phyloP scores from a whole-genome alignment of 2,113 vertebrate species.

The Merops nubicus region DNA sequence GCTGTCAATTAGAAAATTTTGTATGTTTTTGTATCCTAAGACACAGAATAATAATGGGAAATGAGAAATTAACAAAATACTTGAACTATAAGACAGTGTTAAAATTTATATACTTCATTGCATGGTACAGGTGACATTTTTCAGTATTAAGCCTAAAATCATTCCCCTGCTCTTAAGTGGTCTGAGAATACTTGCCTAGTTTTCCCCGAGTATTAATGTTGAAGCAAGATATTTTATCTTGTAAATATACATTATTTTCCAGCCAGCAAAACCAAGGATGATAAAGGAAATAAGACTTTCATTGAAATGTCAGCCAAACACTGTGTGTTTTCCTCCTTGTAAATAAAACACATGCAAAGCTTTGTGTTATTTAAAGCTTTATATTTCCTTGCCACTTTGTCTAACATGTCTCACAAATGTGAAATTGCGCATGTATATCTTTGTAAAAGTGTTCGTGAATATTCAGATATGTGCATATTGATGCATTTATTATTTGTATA shows the following conservation, averaged over 20 bases:
- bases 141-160: constrained; percentile 6
- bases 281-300: not conserved
- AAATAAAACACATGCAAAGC: constrained; percentile 21
- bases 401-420: constrained; percentile 21
- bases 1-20: not conserved
- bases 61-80: not conserved
- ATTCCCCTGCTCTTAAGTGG: not conserved
- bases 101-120: not conserved
- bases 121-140: not conserved
- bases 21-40: not conserved
- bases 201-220: not conserved
- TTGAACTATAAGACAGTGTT: not conserved
- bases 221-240: not conserved
- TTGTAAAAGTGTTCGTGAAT: constrained; percentile 54
- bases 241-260: not conserved
- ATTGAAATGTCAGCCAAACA: not conserved
- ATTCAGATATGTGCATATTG: constrained; percentile 46
- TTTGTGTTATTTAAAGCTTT: constrained; percentile 26
- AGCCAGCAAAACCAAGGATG: constrained; percentile 14
- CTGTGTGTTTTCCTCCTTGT: not conserved
- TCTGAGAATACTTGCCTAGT: not conserved
- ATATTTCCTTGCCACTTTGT: constrained; percentile 31
- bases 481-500: constrained; percentile 54
- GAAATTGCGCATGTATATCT: constrained; percentile 6
- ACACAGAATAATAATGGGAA: not conserved